These are phyloP conservation scores for Calliphora vicina DNA, from an alignment of 1,140 invertebrate genomes.

Conservation along the genomic window DNA sequence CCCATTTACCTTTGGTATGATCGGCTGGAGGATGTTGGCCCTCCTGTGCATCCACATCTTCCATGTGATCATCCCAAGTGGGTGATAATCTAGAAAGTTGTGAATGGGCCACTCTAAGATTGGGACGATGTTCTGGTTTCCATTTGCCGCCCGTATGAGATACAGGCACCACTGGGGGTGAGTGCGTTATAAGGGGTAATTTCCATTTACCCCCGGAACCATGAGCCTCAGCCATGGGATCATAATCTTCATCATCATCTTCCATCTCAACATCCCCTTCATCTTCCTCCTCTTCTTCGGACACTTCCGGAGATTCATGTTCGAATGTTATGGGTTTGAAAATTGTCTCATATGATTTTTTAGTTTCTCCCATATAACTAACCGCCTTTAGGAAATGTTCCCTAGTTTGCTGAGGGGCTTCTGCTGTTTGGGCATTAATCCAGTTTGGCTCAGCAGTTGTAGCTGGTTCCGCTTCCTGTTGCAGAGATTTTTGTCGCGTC, in stretches of 20 bases:
- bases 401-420: constrained; percentile 62
- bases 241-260: constrained; percentile 67
- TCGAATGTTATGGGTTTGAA: constrained; percentile 62
- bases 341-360: constrained; percentile 60
- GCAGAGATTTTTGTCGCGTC: constrained; percentile 22
- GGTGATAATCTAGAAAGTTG: constrained; percentile 50
- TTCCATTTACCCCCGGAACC: constrained; percentile 73
- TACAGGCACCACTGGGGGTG: constrained; percentile 66
- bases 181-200: constrained; percentile 59
- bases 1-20: constrained; percentile 80
- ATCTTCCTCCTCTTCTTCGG: constrained; percentile 64
- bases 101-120: constrained; percentile 44
- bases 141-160: constrained; percentile 80
- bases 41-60: constrained; percentile 61
- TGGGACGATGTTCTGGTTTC: constrained; percentile 65
- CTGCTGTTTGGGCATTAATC: constrained; percentile 44
- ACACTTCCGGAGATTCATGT: constrained; percentile 62
- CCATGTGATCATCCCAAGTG: constrained; percentile 51
- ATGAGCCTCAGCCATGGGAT: constrained; percentile 52
- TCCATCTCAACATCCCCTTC: constrained; percentile 69
- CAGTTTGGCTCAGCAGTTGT: constrained; percentile 26
- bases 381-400: constrained; percentile 71
- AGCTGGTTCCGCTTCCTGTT: constrained; percentile 38
- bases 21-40: constrained; percentile 68
- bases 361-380: constrained; percentile 66